A percentile compares a stretch with the other conserved stretches of the same genome.
phyloP scores from a whole-genome alignment of 2,888 invertebrate genomes.

The Andricus curvator region DNA sequence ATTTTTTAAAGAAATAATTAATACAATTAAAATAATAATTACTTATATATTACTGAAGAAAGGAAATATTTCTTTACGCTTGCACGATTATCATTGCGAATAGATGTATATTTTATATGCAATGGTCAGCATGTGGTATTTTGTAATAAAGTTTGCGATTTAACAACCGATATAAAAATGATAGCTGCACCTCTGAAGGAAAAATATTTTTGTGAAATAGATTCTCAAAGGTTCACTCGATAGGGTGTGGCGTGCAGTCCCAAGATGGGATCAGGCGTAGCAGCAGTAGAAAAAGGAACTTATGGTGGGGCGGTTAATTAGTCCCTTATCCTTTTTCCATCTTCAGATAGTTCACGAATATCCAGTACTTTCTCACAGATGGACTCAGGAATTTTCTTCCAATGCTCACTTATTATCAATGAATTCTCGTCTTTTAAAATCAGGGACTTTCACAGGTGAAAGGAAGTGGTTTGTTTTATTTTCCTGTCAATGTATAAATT shows the following conservation, averaged over 20 bases:
- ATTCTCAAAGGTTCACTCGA: neutral
- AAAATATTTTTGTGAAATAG: slow-evolving; percentile 23
- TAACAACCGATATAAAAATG: slow-evolving; percentile 17
- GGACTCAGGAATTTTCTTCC: neutral
- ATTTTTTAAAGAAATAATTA: neutral
- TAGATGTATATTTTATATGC: neutral
- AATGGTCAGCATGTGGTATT: neutral
- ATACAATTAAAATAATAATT: neutral
- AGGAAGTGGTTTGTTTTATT: too few species aligned
- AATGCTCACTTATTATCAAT: neutral
- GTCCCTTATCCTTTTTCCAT: neutral
- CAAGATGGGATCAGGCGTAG: neutral
- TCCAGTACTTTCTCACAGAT: neutral
- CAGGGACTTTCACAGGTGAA: neutral
- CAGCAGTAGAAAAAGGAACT: neutral
- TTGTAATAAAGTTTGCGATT: slow-evolving; percentile 32
- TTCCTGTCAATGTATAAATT: too few species aligned
- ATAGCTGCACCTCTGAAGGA: slow-evolving; percentile 3
- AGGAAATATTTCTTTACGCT: slow-evolving; percentile 1
- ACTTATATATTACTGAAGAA: neutral
- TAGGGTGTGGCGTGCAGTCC: neutral
- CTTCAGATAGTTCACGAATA: neutral
- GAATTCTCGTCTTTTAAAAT: neutral
- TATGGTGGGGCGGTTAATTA: neutral
- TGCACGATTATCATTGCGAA: neutral